Percentiles rank a stretch among this genome's conserved stretches.
Conservation (phyloP, 1,140 invertebrate species). For the Calliopsis andreniformis region DNA sequence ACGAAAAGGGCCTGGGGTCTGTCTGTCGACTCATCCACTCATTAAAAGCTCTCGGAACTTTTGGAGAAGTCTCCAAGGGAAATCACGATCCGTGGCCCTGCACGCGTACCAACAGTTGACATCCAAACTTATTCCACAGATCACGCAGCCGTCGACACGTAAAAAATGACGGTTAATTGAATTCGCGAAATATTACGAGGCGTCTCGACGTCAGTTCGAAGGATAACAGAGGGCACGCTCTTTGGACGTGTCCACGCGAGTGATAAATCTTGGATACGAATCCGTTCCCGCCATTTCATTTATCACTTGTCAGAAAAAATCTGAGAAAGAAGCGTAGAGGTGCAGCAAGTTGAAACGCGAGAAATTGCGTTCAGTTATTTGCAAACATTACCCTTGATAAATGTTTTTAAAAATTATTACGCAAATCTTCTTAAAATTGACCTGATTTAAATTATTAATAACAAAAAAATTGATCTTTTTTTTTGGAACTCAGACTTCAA, state of each 20-base stretch:
- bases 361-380: not conserved
- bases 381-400: no score
- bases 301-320: not conserved
- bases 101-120: not conserved
- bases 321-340: not conserved
- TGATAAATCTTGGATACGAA: constrained; percentile 30
- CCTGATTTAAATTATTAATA: no score
- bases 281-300: constrained; percentile 9
- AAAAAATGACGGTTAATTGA: constrained; percentile 12
- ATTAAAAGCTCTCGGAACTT: constrained; percentile 40
- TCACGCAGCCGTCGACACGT: constrained; percentile 2
- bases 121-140: constrained; percentile 2
- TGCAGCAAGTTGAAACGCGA: not conserved
- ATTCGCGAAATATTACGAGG: constrained; percentile 9
- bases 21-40: not conserved
- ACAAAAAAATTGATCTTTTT: constrained; percentile 12
- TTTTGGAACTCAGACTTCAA: not conserved
- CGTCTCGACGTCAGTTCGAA: not conserved
- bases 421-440: no score
- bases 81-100: not conserved
- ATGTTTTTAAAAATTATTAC: no score
- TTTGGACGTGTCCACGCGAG: constrained; percentile 1
- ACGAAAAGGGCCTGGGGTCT: not conserved
- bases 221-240: constrained; percentile 3
- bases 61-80: constrained; percentile 2